Evolutionary conservation across 2,113 vertebrate genomes (phyloP).

Genomic region (Gavia stellata): DNA sequence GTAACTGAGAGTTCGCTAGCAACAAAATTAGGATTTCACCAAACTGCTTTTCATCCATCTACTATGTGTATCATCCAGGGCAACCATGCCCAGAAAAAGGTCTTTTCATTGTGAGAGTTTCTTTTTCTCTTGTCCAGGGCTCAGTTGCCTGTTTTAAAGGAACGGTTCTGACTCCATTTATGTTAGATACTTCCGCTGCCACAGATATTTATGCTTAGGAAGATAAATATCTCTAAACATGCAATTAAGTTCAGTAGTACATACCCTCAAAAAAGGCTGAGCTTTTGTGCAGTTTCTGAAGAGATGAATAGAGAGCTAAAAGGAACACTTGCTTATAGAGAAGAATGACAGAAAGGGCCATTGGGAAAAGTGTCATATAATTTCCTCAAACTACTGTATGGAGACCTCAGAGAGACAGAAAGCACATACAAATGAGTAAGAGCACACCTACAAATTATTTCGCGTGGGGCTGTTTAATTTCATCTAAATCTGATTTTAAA

Average conservation of each 20-base stretch:
- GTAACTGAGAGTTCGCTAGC: not conserved
- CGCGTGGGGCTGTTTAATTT: not conserved
- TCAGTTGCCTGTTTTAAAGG: not conserved
- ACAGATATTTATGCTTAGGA: not conserved
- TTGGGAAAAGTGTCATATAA: not conserved
- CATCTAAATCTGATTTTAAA: not conserved
- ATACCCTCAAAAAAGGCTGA: not conserved
- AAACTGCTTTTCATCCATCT: not conserved
- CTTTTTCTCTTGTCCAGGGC: not conserved
- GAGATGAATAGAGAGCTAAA: not conserved
- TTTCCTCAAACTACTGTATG: not conserved
- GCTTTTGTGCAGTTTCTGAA: not conserved
- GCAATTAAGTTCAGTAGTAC: not conserved
- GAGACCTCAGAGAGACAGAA: not conserved
- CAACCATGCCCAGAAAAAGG: not conserved
- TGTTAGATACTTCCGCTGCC: not conserved
- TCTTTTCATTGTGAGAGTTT: not conserved
- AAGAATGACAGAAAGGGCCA: not conserved
- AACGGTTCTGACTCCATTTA: not conserved
- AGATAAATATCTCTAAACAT: not conserved
- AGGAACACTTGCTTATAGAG: not conserved
- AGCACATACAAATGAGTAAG: not conserved
- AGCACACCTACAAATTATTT: not conserved
- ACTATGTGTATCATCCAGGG: not conserved
- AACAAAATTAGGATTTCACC: not conserved